Evolutionary conservation across 2,113 vertebrate species (phyloP).

Genomic region (Rafetus swinhoei): DNA sequence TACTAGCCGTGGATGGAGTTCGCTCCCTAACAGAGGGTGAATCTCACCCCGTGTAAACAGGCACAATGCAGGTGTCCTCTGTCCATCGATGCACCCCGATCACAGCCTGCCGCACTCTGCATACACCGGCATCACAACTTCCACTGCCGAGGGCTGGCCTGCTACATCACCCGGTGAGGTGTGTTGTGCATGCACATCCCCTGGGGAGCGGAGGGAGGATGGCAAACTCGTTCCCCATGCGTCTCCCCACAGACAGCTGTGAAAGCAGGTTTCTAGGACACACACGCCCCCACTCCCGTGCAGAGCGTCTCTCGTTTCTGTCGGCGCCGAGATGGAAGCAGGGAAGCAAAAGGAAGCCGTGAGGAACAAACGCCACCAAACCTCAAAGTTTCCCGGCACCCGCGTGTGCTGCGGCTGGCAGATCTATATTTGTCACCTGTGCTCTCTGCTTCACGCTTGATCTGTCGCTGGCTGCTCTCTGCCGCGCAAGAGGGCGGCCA

Average conservation of each 20-base stretch:
- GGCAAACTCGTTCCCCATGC: background rate
- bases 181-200: background rate
- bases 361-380: background rate
- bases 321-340: background rate
- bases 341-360: background rate
- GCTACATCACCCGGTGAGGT: no score
- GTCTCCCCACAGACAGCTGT: background rate
- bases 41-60: background rate
- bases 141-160: background rate
- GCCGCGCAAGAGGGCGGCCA: background rate
- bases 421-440: background rate
- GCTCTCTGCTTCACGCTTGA: background rate
- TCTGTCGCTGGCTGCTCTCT: background rate
- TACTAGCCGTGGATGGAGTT: background rate
- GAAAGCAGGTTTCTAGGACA: background rate
- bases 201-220: background rate
- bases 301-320: background rate
- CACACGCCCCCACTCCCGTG: background rate
- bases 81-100: background rate
- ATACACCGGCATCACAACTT: background rate
- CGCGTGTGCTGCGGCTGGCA: background rate
- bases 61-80: background rate
- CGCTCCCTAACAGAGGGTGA: background rate
- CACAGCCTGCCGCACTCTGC: background rate
- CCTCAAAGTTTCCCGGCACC: background rate